Evolutionary conservation across 2,797 vertebrate species (phyloP).

Genomic region (Diglossa cyanea): DNA sequence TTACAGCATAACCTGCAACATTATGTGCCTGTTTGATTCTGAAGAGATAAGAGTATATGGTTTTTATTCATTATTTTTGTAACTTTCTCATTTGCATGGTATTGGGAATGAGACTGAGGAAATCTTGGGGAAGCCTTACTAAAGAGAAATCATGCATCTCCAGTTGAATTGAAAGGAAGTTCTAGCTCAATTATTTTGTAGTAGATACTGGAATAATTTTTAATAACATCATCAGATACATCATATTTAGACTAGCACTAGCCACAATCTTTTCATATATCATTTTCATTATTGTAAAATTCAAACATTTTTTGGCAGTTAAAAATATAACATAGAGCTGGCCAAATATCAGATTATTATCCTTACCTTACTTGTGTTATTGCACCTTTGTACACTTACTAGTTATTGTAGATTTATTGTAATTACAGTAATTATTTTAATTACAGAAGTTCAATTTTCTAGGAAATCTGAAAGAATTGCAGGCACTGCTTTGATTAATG

Average conservation of each 20-base stretch:
- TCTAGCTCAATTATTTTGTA: background rate
- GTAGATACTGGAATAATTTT: background rate
- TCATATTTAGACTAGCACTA: background rate
- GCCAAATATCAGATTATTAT: background rate
- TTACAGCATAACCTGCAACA: background rate
- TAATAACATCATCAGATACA: background rate
- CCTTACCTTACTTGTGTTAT: background rate
- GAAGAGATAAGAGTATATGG: background rate
- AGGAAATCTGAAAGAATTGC: background rate
- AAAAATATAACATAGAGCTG: background rate
- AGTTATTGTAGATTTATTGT: background rate
- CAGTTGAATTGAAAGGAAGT: conserved; percentile 1
- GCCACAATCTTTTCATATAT: background rate
- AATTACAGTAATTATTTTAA: background rate
- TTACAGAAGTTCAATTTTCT: background rate
- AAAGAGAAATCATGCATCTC: conserved; percentile 24
- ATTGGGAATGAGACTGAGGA: background rate
- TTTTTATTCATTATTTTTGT: background rate
- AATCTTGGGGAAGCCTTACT: background rate
- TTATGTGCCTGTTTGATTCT: background rate
- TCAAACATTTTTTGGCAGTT: background rate
- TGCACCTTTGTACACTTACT: background rate
- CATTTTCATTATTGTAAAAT: background rate
- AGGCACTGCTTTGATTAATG: background rate
- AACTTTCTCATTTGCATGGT: background rate